Conservation (phyloP, 2,888 invertebrate genomes). For the Leucoptera coffeella region DNA sequence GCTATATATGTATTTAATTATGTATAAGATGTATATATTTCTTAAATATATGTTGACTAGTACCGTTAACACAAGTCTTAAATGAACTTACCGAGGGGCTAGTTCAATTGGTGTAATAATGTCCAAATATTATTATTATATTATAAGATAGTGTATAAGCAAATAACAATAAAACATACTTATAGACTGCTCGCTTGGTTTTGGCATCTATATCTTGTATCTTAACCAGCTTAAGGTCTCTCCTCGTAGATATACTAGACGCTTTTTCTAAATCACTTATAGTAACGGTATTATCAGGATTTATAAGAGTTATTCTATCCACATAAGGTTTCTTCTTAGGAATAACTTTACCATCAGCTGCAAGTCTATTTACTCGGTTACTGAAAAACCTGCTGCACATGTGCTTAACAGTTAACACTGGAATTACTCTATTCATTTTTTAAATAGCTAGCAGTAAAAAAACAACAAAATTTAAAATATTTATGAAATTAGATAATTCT, state of each 20-base stretch:
- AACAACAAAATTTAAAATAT: no score
- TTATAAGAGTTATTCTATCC: constrained; percentile 59
- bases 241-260: constrained; percentile 58
- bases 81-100: no score
- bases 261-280: constrained; percentile 64
- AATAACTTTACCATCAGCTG: constrained; percentile 38
- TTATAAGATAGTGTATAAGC: no score
- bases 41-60: no score
- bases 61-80: no score
- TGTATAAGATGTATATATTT: no score
- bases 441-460: no score
- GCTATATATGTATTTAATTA: no score
- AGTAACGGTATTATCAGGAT: constrained; percentile 48
- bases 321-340: constrained; percentile 25
- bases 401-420: constrained; percentile 13
- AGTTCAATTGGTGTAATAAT: no score
- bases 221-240: constrained; percentile 65
- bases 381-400: constrained; percentile 14
- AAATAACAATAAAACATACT: constrained; percentile 29
- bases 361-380: constrained; percentile 16
- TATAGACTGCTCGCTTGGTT: constrained; percentile 62
- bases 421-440: constrained; percentile 20
- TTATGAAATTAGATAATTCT: no score
- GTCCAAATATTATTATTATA: no score
- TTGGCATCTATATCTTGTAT: constrained; percentile 61